phyloP scores from a whole-genome alignment of 2,888 invertebrate genomes.

The Pachymerium ferrugineum region DNA sequence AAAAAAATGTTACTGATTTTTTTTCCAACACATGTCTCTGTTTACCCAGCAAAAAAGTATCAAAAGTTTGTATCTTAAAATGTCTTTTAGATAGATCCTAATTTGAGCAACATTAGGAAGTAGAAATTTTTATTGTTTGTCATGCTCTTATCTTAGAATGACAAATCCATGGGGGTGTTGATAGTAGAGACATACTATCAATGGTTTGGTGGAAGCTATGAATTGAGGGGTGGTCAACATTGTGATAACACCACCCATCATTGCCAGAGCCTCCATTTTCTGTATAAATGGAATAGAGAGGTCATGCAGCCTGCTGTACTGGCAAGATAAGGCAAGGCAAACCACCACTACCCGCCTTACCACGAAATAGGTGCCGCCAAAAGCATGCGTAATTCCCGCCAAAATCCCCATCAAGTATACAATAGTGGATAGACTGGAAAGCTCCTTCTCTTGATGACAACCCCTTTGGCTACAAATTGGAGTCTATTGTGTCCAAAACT shows the following conservation, averaged over 20 bases:
- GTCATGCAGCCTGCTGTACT: slow-evolving; percentile 24
- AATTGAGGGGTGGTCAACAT: slow-evolving; percentile 25
- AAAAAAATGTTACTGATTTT: slow-evolving; percentile 1
- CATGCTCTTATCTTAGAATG: slow-evolving; percentile 1
- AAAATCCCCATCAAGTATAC: slow-evolving; percentile 24
- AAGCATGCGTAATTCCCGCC: slow-evolving; percentile 25
- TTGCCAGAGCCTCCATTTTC: slow-evolving; percentile 20
- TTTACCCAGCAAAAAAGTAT: too few species aligned
- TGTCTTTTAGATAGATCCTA: too few species aligned
- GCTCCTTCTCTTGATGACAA: neutral
- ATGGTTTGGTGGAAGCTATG: slow-evolving; percentile 16
- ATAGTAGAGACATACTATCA: neutral
- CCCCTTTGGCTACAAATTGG: slow-evolving; percentile 27
- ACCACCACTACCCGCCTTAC: neutral
- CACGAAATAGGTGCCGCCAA: slow-evolving; percentile 20
- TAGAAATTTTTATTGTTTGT: slow-evolving; percentile 27
- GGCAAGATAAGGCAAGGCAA: slow-evolving; percentile 21
- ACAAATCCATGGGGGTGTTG: slow-evolving; percentile 23
- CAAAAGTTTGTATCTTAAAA: too few species aligned
- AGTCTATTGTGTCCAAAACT: slow-evolving; percentile 1
- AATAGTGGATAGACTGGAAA: slow-evolving; percentile 11
- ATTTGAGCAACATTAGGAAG: too few species aligned
- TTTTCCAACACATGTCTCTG: neutral
- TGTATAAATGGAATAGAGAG: slow-evolving; percentile 27
- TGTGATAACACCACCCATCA: slow-evolving; percentile 20